Evolutionary conservation across 2,113 vertebrate genomes (phyloP).

Genomic region (Strix uralensis): DNA sequence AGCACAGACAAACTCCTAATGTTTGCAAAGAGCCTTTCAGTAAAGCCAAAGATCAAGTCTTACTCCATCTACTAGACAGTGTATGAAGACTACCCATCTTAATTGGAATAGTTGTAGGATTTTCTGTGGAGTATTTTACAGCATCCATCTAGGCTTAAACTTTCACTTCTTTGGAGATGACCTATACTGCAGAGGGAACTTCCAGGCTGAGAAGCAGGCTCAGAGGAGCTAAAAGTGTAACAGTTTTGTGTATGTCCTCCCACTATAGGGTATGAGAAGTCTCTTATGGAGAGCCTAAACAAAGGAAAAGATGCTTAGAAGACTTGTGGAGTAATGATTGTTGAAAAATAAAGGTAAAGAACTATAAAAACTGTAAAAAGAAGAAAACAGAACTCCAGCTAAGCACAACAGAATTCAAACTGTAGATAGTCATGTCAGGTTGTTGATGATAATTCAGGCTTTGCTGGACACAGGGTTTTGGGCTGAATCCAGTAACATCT

Average conservation of each 20-base stretch:
- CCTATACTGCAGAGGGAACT: neutral
- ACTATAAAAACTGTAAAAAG: neutral
- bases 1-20: neutral
- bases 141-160: neutral
- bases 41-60: neutral
- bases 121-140: neutral
- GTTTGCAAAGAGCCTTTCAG: neutral
- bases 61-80: neutral
- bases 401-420: neutral
- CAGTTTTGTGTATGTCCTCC: neutral
- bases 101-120: neutral
- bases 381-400: neutral
- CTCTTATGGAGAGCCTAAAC: neutral
- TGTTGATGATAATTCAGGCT: neutral
- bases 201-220: neutral
- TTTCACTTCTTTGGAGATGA: neutral
- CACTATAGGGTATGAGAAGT: neutral
- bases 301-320: neutral
- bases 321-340: neutral
- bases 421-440: neutral
- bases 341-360: neutral
- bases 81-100: neutral
- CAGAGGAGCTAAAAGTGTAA: neutral
- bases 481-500: neutral
- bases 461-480: neutral